Evolutionary conservation across 1,140 invertebrate genomes (phyloP), one percentile per base, ranked within the genome.

Genomic region (Schlechtendalia chinensis): DNA sequence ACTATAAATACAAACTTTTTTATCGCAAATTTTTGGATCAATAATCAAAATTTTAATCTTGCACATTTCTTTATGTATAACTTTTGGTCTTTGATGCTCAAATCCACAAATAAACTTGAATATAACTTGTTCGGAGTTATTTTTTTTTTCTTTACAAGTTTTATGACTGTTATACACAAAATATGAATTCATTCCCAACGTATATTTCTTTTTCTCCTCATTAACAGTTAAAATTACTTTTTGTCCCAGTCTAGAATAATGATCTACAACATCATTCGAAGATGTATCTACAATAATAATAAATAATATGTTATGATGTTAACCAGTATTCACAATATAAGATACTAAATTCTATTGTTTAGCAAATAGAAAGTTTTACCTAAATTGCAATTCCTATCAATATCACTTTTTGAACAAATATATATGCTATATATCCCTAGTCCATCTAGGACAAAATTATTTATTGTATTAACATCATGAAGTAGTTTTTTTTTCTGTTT

Each of bases 1-100:
- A 39, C 32, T 39, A 54, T 54, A 72, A 74, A 32, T 74, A 77
- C 72, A 8, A 58, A 77, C 72, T 24, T 61, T 77, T 47, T 77
- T 17, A 24, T 45, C 56, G 45, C 72, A 77, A 6, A 77, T 58
- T 39, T 56, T n/a, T 77, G 72, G 72, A 59, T 77, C 16, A 17
- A 77, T 58, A 39, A 11, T 59, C 5, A 77, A 19, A 22, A 77
- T 54, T 16, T 59, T n/a, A 59, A 5, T 24, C 4, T 1, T 16
- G n/a, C n/a, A 58, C 24, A 1, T 22, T 59, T 24, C 24, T 45
- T 77, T 1, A 5, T 50, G 5, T 14, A 4, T 1, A 39, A 77
- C 3, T 58, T 16, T 45, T 6, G 56, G 32, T 24, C 10, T 59
- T 58, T 58, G 72, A 22, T 39, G 12, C 54, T 58, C 17, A 77